Evolutionary conservation across 2,888 invertebrate genomes (phyloP).

Genomic region (Chorisops tibialis): DNA sequence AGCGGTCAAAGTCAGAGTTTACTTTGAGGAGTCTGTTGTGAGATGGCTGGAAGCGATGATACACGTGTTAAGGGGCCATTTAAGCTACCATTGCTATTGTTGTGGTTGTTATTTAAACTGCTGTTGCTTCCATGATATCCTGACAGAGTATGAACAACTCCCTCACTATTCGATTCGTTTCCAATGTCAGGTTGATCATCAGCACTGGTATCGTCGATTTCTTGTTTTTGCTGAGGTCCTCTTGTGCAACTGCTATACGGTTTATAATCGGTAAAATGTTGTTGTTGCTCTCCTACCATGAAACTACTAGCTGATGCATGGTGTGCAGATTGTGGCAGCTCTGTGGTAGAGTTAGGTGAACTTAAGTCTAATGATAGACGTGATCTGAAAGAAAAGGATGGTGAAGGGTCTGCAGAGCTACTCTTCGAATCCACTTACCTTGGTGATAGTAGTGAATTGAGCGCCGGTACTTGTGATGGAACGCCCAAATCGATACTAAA

Average conservation of each 20-base stretch:
- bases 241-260: conserved; percentile 7
- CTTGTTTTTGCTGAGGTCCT: background rate
- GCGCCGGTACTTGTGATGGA: conserved; percentile 54
- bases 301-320: conserved; percentile 5
- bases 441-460: conserved; percentile 38
- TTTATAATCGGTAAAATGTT: conserved; percentile 19
- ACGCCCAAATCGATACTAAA: conserved; percentile 67
- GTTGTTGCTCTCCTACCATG: conserved; percentile 9
- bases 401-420: background rate
- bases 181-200: background rate
- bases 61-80: conserved; percentile 35
- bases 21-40: conserved; percentile 21
- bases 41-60: conserved; percentile 34
- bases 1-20: background rate
- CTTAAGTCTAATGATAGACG: conserved; percentile 45
- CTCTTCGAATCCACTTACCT: conserved; percentile 34
- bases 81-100: conserved; percentile 20
- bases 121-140: conserved; percentile 12
- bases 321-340: conserved; percentile 31
- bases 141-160: conserved; percentile 7
- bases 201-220: background rate
- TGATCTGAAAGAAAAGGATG: conserved; percentile 36
- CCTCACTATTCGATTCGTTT: conserved; percentile 32
- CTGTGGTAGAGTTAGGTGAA: conserved; percentile 38
- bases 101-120: conserved; percentile 32